Percentiles rank a stretch among this genome's conserved stretches.
phyloP scores from a whole-genome alignment of 2,888 invertebrate genomes.

The Athetis lepigone region DNA sequence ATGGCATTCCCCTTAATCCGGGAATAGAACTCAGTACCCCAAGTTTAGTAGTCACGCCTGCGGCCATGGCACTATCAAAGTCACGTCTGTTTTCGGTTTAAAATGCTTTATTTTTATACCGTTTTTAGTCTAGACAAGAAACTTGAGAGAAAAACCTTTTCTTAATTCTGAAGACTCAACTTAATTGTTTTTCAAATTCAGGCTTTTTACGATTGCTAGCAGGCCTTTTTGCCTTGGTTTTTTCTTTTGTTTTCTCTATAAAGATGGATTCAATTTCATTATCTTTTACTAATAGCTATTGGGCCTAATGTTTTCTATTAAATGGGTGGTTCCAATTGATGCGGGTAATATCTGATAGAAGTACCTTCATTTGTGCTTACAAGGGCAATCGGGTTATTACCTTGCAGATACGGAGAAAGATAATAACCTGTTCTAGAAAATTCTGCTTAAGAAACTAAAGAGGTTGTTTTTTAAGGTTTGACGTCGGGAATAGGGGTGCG shows the following conservation, averaged over 20 bases:
- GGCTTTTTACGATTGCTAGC: constrained; percentile 8
- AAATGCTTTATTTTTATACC: neutral
- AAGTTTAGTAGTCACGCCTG: too few species aligned
- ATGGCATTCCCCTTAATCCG: too few species aligned
- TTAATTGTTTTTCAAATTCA: constrained; percentile 52
- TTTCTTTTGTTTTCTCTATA: constrained; percentile 36
- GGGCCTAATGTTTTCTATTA: constrained; percentile 32
- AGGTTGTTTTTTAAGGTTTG: too few species aligned
- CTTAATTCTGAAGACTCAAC: constrained; percentile 20
- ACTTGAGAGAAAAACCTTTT: constrained; percentile 7
- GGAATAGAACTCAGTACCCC: too few species aligned
- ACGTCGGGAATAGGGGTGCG: too few species aligned
- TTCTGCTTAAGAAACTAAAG: too few species aligned
- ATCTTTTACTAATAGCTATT: constrained; percentile 44
- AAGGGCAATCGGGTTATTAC: constrained; percentile 27
- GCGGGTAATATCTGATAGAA: constrained; percentile 31
- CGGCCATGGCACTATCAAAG: neutral
- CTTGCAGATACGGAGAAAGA: neutral
- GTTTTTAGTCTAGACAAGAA: constrained; percentile 13
- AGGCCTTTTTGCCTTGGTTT: constrained; percentile 20
- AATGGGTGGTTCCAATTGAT: constrained; percentile 17
- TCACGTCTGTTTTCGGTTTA: too few species aligned
- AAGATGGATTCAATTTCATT: constrained; percentile 40
- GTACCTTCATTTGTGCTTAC: constrained; percentile 39
- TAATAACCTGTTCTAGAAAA: too few species aligned